Evolutionary conservation across 2,797 vertebrate species (phyloP).

Genomic region (Eleutherodactylus coqui): DNA sequence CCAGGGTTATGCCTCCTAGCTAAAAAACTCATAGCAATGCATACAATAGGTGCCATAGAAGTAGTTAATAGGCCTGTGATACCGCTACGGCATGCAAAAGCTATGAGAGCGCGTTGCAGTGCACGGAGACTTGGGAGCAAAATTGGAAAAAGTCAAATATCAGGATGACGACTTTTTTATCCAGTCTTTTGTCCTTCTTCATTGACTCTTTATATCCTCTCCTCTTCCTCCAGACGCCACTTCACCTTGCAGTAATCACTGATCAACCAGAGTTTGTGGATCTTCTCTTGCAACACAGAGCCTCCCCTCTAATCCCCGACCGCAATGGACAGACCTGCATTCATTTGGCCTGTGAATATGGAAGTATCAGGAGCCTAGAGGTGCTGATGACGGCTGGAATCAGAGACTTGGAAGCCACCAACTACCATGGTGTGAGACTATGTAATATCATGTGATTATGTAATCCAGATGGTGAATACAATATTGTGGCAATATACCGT

Average conservation of each 20-base stretch:
- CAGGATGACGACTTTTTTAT: background rate
- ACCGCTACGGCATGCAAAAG: no score
- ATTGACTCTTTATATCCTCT: background rate
- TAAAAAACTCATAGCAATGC: background rate
- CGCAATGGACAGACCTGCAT: constrained; percentile 85
- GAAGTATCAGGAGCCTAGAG: constrained; percentile 76
- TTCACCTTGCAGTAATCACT: constrained; percentile 90
- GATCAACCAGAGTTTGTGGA: constrained; percentile 77
- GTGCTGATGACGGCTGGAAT: constrained; percentile 72
- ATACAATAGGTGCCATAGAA: background rate
- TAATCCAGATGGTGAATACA: background rate
- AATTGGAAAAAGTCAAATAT: background rate
- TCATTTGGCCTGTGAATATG: constrained; percentile 88
- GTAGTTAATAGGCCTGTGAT: background rate
- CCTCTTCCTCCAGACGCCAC: constrained; percentile 78
- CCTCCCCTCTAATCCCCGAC: constrained; percentile 83
- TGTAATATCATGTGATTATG: background rate
- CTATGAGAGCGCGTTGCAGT: background rate
- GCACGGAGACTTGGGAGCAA: background rate
- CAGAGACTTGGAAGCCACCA: constrained; percentile 80
- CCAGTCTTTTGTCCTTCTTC: background rate
- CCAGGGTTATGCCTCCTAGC: background rate
- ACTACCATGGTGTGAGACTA: constrained; percentile 82
- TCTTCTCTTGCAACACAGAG: constrained; percentile 76
- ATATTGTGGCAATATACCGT: background rate